phyloP scores from a whole-genome alignment of 1,140 invertebrate genomes.

The Orussus abietinus region DNA sequence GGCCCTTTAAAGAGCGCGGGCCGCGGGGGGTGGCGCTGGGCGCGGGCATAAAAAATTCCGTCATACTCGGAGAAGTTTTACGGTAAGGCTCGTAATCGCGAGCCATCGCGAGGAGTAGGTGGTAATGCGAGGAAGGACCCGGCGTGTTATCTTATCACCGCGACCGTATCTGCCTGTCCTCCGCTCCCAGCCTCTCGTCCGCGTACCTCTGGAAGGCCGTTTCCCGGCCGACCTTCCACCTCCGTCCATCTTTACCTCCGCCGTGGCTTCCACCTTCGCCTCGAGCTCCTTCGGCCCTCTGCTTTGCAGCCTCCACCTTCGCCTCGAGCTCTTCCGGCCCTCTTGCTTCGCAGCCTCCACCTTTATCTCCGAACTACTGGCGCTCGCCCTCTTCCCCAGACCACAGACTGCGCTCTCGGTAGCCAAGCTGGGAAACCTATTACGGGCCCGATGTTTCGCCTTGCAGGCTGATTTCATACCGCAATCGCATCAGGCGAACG shows the following conservation, averaged over 20 bases:
- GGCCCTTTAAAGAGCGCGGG: too few species aligned
- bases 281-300: background rate
- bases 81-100: constrained; percentile 22
- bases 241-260: too few species aligned
- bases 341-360: constrained; percentile 1
- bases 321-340: constrained; percentile 1
- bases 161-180: constrained; percentile 16
- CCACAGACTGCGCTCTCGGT: constrained; percentile 20
- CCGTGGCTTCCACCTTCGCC: constrained; percentile 6
- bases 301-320: constrained; percentile 6
- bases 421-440: constrained; percentile 26
- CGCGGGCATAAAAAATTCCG: too few species aligned
- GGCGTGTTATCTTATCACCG: constrained; percentile 29
- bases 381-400: constrained; percentile 9
- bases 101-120: constrained; percentile 26
- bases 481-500: constrained; percentile 26
- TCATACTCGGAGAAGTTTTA: too few species aligned
- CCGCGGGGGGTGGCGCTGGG: too few species aligned
- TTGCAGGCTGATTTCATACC: constrained; percentile 32
- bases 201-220: constrained; percentile 1
- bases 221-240: background rate
- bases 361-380: constrained; percentile 14
- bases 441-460: constrained; percentile 29
- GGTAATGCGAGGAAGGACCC: constrained; percentile 29
- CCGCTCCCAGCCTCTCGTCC: constrained; percentile 8